Evolutionary conservation across 1,140 invertebrate species (phyloP), one percentile per base, ranked within the genome.

Genomic region (Aculops lycopersici): DNA sequence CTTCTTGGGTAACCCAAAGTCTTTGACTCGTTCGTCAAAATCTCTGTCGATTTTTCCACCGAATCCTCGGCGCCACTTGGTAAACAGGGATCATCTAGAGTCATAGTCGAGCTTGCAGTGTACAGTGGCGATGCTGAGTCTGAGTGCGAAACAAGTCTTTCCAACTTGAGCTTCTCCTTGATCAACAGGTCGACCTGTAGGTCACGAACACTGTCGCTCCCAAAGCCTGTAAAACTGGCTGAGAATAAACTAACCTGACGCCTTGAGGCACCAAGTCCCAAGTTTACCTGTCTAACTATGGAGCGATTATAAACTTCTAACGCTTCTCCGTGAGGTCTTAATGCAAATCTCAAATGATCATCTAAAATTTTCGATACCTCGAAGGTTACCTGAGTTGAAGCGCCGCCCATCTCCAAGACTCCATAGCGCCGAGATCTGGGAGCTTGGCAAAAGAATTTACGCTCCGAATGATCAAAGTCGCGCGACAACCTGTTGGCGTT

Each of bases 351-450:
- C 36, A 47, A 45, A 17, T 57, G 48, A 17, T 41, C 38, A 21
- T 49, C 38, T n/a, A n/a, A n/a, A n/a, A n/a, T n/a, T 14, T 42
- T 46, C n/a, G 60, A 60, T 4, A 65, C 48, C 53, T 67, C 63
- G 50, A 57, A 64, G 5, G 63, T 64, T 39, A 67, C 64, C 50
- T 66, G 64, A 36, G 61, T 48, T 8, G 60, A 63, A 14, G 62
- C 64, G 21, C 64, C 64, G 37, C 64, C 64, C 63, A 66, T 65
- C 50, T 66, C 64, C 36, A 67, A 53, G 51, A 66, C 62, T n/a
- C n/a, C n/a, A n/a, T n/a, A n/a, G n/a, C n/a, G n/a, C n/a, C n/a
- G n/a, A n/a, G n/a, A n/a, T n/a, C n/a, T n/a, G n/a, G n/a, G n/a
- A n/a, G n/a, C n/a, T n/a, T n/a, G n/a, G n/a, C n/a, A n/a, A n/a